Evolutionary conservation across 2,113 vertebrate genomes (phyloP), one percentile per base, ranked within the genome.

Genomic region (Montifringilla adamsi): DNA sequence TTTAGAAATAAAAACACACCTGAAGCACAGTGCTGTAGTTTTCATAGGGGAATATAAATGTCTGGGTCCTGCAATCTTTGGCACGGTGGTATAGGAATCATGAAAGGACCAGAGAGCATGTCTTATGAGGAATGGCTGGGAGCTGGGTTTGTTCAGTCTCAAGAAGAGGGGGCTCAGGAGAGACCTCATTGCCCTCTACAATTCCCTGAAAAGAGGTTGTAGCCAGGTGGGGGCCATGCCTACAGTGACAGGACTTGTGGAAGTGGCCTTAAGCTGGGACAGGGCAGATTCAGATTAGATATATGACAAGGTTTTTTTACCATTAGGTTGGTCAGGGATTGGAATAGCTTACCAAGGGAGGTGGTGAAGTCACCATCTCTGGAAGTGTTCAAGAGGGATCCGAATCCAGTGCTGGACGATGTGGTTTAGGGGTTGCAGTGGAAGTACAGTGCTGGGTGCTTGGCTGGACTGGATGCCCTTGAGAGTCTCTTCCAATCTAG

Each of bases 221-320:
- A 53, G 28, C 11, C 13, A 10, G 8, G 6, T 24, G 33, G 6
- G 20, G 6, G 13, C 10, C 0, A 0, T 31, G 21, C 20, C 39
- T 82, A 9, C 20, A 60, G 46, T 46, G n/a, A 41, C n/a, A 53
- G 14, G 14, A 41, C 39, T 50, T 63, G 46, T 74, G 27, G 37
- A 53, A 82, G 27, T 14, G 19, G 20, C 8, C 20, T 68, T n/a
- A 41, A 22, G 1, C 1, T 68, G 39, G 15, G 23, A 7, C 14
- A 60, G 13, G 9, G 9, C 28, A 22, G n/a, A 53, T 26, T 60
- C 28, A 60, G 13, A 18, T 22, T 35, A 41, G 39, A 31, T 31
- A 22, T 19, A 24, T 10, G 15, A 24, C 23, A 39, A 62, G 0
- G 5, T 10, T 55, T 47, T 66, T 46, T 47, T 30, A n/a, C 13